Percentiles rank a stretch among this genome's conserved stretches.
phyloP scores from a whole-genome alignment of 2,888 invertebrate species.

The Drosophila flavopinicola region DNA sequence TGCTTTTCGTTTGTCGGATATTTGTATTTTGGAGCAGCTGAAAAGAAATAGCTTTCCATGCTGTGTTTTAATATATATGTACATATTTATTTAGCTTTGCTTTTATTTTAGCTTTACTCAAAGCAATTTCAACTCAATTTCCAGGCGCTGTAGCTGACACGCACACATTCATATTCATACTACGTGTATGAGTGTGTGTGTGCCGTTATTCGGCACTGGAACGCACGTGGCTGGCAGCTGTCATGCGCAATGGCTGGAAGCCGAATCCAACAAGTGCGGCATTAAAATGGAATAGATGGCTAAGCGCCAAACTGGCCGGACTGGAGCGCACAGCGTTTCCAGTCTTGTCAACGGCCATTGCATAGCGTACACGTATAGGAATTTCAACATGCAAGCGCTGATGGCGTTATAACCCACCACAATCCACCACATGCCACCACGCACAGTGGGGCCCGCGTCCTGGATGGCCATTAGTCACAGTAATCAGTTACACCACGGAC shows the following conservation, averaged over 20 bases:
- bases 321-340: slow-evolving; percentile 38
- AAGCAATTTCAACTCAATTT: slow-evolving; percentile 44
- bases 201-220: slow-evolving; percentile 31
- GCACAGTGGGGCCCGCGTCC: slow-evolving; percentile 37
- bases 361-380: slow-evolving; percentile 38
- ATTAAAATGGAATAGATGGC: slow-evolving; percentile 34
- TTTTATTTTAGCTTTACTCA: slow-evolving; percentile 20
- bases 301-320: slow-evolving; percentile 21
- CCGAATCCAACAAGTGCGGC: slow-evolving; percentile 82
- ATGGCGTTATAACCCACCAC: slow-evolving; percentile 2
- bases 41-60: not conserved
- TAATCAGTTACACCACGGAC: slow-evolving; percentile 63
- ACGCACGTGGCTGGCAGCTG: slow-evolving; percentile 55
- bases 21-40: not conserved
- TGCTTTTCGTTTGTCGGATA: no score
- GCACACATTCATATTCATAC: not conserved
- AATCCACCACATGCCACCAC: slow-evolving; percentile 23
- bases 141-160: slow-evolving; percentile 1
- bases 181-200: not conserved
- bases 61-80: not conserved
- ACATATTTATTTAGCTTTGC: slow-evolving; percentile 21
- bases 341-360: slow-evolving; percentile 26
- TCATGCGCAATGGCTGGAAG: slow-evolving; percentile 65
- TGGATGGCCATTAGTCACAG: slow-evolving; percentile 52
- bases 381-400: slow-evolving; percentile 47